A percentile compares a stretch with the other conserved stretches of the same genome.
Conservation (phyloP, 1,140 invertebrate species). For the Brachystomella parvula region DNA sequence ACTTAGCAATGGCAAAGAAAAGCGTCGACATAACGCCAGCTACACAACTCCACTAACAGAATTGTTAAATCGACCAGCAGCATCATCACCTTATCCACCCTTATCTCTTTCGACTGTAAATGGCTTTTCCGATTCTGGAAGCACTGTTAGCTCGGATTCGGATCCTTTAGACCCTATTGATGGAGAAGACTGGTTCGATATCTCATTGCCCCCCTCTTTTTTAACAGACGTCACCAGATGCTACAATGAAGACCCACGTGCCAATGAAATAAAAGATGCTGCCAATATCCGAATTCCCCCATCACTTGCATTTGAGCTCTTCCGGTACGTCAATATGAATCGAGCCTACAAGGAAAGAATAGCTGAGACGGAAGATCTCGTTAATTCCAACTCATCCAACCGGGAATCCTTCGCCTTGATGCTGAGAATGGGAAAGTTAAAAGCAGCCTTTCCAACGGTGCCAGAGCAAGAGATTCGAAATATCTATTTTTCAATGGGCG, state of each 20-base stretch:
- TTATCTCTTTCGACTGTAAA: too few relatives aligned
- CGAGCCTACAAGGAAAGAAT: not conserved
- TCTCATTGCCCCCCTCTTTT: not conserved
- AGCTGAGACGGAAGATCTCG: not conserved
- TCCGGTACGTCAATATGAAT: not conserved
- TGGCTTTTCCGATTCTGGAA: too few relatives aligned
- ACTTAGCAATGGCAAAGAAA: not conserved
- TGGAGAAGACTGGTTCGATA: slow-evolving; percentile 19
- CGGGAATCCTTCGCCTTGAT: too few relatives aligned
- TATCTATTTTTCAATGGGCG: too few relatives aligned
- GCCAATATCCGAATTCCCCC: slow-evolving; percentile 16
- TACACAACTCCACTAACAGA: not conserved
- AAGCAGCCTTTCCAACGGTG: too few relatives aligned
- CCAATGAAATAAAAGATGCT: not conserved
- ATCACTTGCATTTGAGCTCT: slow-evolving; percentile 19
- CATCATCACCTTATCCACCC: too few relatives aligned
- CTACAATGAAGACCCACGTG: slow-evolving; percentile 1
- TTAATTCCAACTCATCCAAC: too few relatives aligned
- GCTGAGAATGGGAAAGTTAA: too few relatives aligned
- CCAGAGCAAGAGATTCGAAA: too few relatives aligned
- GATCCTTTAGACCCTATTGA: slow-evolving; percentile 6
- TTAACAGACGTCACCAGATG: not conserved
- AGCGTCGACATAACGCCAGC: not conserved
- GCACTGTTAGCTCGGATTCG: not conserved
- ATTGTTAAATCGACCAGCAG: not conserved